These are phyloP conservation scores for Agrochola lota DNA, from an alignment of 2,888 invertebrate species.

Conservation along the genomic window DNA sequence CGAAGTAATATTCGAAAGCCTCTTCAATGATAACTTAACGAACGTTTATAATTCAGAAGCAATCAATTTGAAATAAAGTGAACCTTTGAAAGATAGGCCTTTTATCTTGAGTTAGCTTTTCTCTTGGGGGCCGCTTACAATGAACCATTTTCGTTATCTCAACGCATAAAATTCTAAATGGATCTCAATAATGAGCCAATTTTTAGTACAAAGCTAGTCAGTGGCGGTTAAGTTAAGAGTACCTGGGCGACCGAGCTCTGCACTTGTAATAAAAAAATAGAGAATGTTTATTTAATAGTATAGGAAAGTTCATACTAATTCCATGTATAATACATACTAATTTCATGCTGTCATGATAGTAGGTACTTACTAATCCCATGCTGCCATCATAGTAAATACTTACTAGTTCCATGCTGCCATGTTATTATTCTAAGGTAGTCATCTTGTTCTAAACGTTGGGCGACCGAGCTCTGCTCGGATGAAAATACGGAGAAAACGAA, in stretches of 20 bases:
- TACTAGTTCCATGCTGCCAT: too few relatives aligned
- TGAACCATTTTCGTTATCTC: slow-evolving; percentile 29
- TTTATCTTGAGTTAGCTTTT: slow-evolving; percentile 23
- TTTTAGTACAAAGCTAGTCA: neutral
- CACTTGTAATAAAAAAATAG: too few relatives aligned
- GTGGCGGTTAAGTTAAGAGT: neutral
- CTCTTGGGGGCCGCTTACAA: slow-evolving; percentile 1
- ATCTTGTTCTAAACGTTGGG: too few relatives aligned
- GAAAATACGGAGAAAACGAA: too few relatives aligned
- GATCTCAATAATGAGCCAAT: neutral
- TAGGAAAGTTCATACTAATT: too few relatives aligned
- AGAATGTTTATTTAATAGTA: too few relatives aligned
- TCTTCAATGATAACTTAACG: slow-evolving; percentile 28
- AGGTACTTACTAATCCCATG: too few relatives aligned
- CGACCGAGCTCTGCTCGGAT: too few relatives aligned
- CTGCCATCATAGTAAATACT: too few relatives aligned
- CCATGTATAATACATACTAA: too few relatives aligned
- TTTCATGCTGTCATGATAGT: too few relatives aligned
- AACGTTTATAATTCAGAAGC: slow-evolving; percentile 35
- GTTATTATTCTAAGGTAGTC: too few relatives aligned
- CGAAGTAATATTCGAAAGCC: slow-evolving; percentile 26
- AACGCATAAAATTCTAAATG: slow-evolving; percentile 21
- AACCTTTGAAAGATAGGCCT: slow-evolving; percentile 10
- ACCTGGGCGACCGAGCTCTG: neutral
- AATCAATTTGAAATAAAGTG: slow-evolving; percentile 33